Percentiles rank a stretch among this genome's conserved stretches.
Evolutionary conservation across 2,888 invertebrate genomes (phyloP).

Genomic region (Cryptus armator): DNA sequence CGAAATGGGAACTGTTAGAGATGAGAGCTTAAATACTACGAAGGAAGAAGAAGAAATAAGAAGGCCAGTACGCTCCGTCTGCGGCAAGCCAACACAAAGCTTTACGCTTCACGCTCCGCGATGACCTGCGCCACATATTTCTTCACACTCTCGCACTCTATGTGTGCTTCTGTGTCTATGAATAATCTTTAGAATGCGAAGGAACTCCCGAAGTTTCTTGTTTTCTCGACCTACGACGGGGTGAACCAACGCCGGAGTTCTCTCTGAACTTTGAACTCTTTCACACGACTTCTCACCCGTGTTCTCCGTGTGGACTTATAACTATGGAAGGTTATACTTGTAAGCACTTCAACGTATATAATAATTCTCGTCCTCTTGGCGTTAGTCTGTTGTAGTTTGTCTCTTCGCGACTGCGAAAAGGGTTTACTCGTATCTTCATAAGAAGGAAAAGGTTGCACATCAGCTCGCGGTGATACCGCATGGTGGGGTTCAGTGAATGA

Average conservation of each 20-base stretch:
- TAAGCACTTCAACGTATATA: conserved; percentile 31
- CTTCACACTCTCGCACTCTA: conserved; percentile 34
- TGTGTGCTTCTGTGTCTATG: conserved; percentile 14
- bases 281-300: conserved; percentile 40
- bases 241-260: conserved; percentile 13
- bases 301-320: conserved; percentile 18
- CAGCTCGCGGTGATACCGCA: conserved; percentile 26
- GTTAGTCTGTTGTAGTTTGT: conserved; percentile 39
- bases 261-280: conserved; percentile 62
- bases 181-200: conserved; percentile 11
- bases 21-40: background rate
- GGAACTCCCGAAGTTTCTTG: conserved; percentile 25
- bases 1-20: conserved; percentile 23
- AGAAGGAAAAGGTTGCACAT: conserved; percentile 18
- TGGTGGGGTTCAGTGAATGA: conserved; percentile 8
- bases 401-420: conserved; percentile 47
- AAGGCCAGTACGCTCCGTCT: conserved; percentile 30
- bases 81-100: conserved; percentile 48
- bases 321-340: conserved; percentile 4
- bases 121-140: conserved; percentile 50
- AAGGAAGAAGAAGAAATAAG: conserved; percentile 28
- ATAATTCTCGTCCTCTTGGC: conserved; percentile 33
- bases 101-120: conserved; percentile 56
- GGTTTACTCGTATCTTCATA: conserved; percentile 5
- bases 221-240: conserved; percentile 16